Evolutionary conservation across 2,888 invertebrate genomes (phyloP), one percentile per base, ranked within the genome.

Genomic region (Agrilus mali): DNA sequence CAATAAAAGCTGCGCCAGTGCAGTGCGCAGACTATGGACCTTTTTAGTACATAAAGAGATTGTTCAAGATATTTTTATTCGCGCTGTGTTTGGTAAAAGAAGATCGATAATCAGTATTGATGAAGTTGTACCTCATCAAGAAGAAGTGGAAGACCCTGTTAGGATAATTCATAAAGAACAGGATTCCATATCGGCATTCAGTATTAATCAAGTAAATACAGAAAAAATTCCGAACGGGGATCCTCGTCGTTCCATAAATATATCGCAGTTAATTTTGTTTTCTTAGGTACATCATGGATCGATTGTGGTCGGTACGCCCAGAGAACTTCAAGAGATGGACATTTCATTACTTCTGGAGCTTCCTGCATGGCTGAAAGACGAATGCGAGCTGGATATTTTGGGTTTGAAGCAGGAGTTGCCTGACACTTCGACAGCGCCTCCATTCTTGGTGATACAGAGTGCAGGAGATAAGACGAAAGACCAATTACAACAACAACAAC

Each of bases 91-190:
- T 65, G 86, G 88, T 2, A 86, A 86, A 53, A 77, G 82, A 15
- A 75, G 81, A 39, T 72, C 72, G 2, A 57, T 74, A 37, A 68
- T 70, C 27, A 71, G 77, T 20, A 67, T 74, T 43, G 73, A 72
- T 32, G 70, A 63, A 41, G 63, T 65, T 46, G 57, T 68, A 39
- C 63, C 65, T n/a, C 62, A 65, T 48, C 61, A 63, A 0, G 66
- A 70, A 48, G 59, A 63, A 3, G 51, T 55, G 7, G 74, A 79
- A 45, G 90, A 90, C 60, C 90, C 92, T 8, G 89, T 94, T 46
- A 78, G 95, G 53, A 92, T 98, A 55, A 92, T 98, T 53, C 97
- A 98, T 67, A 96, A 97, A 69, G 98, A 98, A 62, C 95, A 95
- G 68, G 98, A 98, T 67, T 89, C 94, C 44, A 95, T 98, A 54